Base-by-base conservation (phyloP, 1,140 invertebrate species). In the Anastrepha ludens region DNA sequence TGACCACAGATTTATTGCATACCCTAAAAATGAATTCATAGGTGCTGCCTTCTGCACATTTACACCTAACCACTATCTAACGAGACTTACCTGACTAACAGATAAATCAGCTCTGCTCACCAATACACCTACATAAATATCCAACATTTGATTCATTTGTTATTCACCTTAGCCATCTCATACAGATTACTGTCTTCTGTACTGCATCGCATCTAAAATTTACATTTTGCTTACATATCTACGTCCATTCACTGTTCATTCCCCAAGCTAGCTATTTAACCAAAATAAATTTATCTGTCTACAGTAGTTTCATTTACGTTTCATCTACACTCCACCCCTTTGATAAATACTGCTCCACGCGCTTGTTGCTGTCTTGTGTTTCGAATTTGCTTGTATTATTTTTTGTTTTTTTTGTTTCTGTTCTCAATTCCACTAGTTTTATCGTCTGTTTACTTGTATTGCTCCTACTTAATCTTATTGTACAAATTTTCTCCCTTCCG, bases 401-500 rank as follows among this genome's bases (percentile, higher is more conserved):
- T 74, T 29, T 20, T 65, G 2, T 29, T 65, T 65, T 20, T 55
- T 41, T 41, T 74, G 2, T n/a, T 15, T 44, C 41, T 74, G 11
- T 2, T 65, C 2, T 8, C 29, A 17, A 13, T 47, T 17, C 67
- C 44, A 11, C 4, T 15, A 11, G 39, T 13, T 74, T 74, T 74
- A 41, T 74, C 67, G 17, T 44, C 67, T 15, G 41, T 3, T 1
- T 44, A 1, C 2, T 9, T 44, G 67, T 39, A 13, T n/a, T 62
- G 39, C 67, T 17, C 39, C 67, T 44, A n/a, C 67, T 74, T 15
- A 74, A 47, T 74, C n/a, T 81, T 55, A 55, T 81, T 81, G 74
- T 81, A 20, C 74, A 81, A 15, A 81, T 55, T 81, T 81, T n/a
- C 74, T 13, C 74, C n/a, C 44, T 55, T 55, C 47, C 47, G 74